A percentile compares a stretch with the other conserved stretches of the same genome.
Conservation (phyloP, 92 coral and sea anemone species). For the Montipora capitata region DNA sequence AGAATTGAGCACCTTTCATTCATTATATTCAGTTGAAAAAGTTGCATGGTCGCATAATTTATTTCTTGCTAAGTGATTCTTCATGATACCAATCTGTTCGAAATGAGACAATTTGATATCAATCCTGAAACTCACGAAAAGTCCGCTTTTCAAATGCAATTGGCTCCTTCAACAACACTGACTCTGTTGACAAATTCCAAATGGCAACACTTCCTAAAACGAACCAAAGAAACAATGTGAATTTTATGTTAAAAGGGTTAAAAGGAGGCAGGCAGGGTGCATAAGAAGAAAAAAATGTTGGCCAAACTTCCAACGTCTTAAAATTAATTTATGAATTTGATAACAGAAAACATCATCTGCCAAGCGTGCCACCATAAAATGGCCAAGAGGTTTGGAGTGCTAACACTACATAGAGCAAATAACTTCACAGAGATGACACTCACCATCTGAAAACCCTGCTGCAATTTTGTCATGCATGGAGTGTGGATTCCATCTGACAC, state of each 20-base stretch:
- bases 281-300: too few species aligned
- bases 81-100: too few species aligned
- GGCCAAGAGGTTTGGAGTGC: too few species aligned
- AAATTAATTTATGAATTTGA: too few species aligned
- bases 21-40: not conserved
- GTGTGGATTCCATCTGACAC: slow-evolving; percentile 86
- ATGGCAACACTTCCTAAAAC: slow-evolving; percentile 88
- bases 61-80: too few species aligned
- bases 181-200: slow-evolving; percentile 90
- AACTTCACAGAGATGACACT: not conserved
- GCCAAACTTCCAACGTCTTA: too few species aligned
- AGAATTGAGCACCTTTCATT: not conserved
- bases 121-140: slow-evolving; percentile 20
- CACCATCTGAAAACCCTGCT: slow-evolving; percentile 93
- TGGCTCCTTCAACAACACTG: slow-evolving; percentile 67
- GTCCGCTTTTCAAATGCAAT: slow-evolving; percentile 43
- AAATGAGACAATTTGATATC: too few species aligned
- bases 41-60: not conserved
- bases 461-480: slow-evolving; percentile 79
- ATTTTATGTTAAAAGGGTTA: too few species aligned
- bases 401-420: too few species aligned
- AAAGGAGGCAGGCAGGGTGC: too few species aligned
- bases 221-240: not conserved
- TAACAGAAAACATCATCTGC: too few species aligned
- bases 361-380: too few species aligned